phyloP scores from a whole-genome alignment of 2,797 vertebrate species.

The Lacerta viridis region DNA sequence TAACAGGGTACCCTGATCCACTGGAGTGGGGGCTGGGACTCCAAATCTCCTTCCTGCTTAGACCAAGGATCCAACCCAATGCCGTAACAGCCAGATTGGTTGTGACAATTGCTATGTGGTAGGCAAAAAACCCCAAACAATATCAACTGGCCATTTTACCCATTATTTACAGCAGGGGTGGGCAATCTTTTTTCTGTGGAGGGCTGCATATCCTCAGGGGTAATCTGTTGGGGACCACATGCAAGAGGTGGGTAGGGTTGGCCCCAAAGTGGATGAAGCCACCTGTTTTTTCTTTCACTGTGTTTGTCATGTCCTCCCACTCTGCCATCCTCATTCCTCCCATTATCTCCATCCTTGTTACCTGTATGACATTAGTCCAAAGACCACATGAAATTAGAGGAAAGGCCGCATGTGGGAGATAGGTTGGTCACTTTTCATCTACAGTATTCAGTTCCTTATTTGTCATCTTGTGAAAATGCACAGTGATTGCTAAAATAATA shows the following conservation, averaged over 20 bases:
- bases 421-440: neutral
- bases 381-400: neutral
- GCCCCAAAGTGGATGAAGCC: neutral
- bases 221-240: neutral
- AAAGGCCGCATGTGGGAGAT: neutral
- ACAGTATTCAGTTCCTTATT: conserved; percentile 61
- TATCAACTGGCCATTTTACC: neutral
- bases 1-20: too few relatives aligned
- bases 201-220: neutral
- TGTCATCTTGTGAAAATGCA: conserved; percentile 50
- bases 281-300: neutral
- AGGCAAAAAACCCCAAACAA: too few relatives aligned
- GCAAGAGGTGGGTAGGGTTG: neutral
- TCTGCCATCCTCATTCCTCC: neutral
- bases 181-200: neutral
- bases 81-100: too few relatives aligned
- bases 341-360: neutral
- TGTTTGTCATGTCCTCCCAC: neutral
- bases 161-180: conserved; percentile 13
- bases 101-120: too few relatives aligned
- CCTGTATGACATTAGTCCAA: neutral
- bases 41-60: too few relatives aligned
- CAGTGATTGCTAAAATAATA: conserved; percentile 60
- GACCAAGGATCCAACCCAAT: too few relatives aligned
- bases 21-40: too few relatives aligned